A percentile compares a stretch with the other conserved stretches of the same genome.
These are phyloP conservation scores for Microplitis manilae DNA, from an alignment of 2,888 invertebrate genomes.

Conservation along the genomic window DNA sequence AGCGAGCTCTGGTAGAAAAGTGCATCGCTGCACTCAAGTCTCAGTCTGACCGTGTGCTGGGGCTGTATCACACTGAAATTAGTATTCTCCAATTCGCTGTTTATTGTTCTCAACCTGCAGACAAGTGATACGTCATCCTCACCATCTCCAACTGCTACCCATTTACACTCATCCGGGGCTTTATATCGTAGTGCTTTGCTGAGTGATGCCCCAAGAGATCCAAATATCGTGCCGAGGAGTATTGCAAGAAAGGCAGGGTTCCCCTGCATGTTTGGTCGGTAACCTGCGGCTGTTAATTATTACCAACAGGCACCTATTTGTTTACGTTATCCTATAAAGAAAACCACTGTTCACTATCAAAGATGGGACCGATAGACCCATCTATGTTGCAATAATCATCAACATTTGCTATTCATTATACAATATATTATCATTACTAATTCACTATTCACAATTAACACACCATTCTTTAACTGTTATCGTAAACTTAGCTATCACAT, in stretches of 20 bases:
- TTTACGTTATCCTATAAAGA: no score
- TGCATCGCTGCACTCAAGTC: constrained; percentile 86
- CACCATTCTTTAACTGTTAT: not conserved
- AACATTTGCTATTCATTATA: constrained; percentile 35
- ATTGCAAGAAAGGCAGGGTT: constrained; percentile 76
- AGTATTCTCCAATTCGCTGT: constrained; percentile 86
- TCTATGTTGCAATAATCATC: constrained; percentile 41
- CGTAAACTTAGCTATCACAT: not conserved
- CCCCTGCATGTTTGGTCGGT: constrained; percentile 68
- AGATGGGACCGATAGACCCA: constrained; percentile 23
- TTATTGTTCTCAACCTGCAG: constrained; percentile 83
- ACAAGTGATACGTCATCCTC: constrained; percentile 81
- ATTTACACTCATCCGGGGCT: constrained; percentile 87
- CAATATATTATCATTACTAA: not conserved
- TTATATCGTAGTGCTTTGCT: constrained; percentile 80
- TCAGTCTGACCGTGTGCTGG: constrained; percentile 83
- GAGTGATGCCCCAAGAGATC: constrained; percentile 76
- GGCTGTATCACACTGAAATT: constrained; percentile 89
- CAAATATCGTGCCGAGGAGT: constrained; percentile 76
- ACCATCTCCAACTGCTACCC: constrained; percentile 81
- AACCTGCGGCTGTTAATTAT: constrained; percentile 43
- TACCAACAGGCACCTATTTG: constrained; percentile 33
- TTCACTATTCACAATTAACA: not conserved
- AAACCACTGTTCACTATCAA: no score
- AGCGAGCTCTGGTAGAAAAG: constrained; percentile 86